A percentile compares a stretch with the other conserved stretches of the same genome.
Evolutionary conservation across 1,140 invertebrate species (phyloP).

Genomic region (Drosophila repletoides): DNA sequence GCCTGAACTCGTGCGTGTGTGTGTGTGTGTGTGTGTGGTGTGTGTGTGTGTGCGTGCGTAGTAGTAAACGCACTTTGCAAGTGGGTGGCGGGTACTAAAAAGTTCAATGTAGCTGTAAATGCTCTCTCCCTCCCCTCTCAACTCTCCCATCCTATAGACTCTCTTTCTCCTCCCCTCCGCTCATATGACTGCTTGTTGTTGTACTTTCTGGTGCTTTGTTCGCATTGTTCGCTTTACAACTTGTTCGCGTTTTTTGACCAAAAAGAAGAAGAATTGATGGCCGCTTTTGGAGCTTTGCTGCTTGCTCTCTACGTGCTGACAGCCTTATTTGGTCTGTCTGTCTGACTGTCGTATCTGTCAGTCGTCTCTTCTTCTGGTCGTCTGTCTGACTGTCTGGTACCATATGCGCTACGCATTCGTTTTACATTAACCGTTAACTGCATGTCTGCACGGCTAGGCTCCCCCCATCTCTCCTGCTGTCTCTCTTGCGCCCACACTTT

Average conservation of each 20-base stretch:
- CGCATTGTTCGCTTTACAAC: conserved; percentile 76
- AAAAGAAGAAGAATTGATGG: conserved; percentile 71
- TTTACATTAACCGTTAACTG: conserved; percentile 80
- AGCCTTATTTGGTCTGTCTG: conserved; percentile 40
- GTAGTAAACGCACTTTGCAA: conserved; percentile 73
- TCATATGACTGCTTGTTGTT: conserved; percentile 57
- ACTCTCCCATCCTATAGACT: neutral
- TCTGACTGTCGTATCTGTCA: conserved; percentile 12
- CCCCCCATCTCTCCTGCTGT: neutral
- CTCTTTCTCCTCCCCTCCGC: neutral
- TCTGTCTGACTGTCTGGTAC: conserved; percentile 43
- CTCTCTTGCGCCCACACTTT: conserved; percentile 60
- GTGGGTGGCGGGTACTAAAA: conserved; percentile 62
- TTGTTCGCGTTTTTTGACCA: conserved; percentile 72
- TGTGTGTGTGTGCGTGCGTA: conserved; percentile 64
- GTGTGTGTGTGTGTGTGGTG: conserved; percentile 9
- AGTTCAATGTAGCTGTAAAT: conserved; percentile 78
- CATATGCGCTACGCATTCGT: conserved; percentile 69
- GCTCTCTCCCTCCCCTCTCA: conserved; percentile 24
- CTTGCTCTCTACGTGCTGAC: conserved; percentile 39
- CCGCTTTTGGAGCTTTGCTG: conserved; percentile 55
- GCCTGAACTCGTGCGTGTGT: neutral
- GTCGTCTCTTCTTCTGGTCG: conserved; percentile 22
- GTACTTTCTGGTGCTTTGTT: conserved; percentile 48
- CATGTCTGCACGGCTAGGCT: conserved; percentile 38